Base-by-base conservation (phyloP, 1,140 invertebrate genomes). In the Hirudo medicinalis region DNA sequence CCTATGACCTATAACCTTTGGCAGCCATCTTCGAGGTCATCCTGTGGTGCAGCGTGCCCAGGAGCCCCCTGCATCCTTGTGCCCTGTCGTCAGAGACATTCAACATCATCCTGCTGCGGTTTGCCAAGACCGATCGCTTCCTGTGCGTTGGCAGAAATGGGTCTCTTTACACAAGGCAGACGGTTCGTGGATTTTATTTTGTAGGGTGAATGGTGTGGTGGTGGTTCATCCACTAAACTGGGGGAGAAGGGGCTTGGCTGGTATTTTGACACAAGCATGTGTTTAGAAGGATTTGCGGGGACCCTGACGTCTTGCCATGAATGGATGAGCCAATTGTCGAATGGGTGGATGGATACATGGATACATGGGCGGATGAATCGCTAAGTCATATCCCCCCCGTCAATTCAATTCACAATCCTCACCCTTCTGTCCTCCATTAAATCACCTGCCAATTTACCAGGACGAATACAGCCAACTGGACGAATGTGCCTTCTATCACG, bases 1-100 rank as follows among this genome's bases (percentile, higher is more conserved):
- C 43, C 13, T 49, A 8, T 49, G 9, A 49, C 15, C 11, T 8
- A 8, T 49, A 1, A 49, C 15, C 15, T 17, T 49, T 9, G 43
- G 22, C 67, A 68, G 67, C 67, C 25, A 68, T 68, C 40, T 68
- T 68, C 29, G 67, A 68, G 67, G 67, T 68, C 29, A 36, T 68
- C 20, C 67, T 68, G 8, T 68, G 67, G 67, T 68, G 67, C 27
- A 68, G 67, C 29, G 20, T 68, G 25, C 29, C 67, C 20, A 19
- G 29, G 6, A 36, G 29, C 8, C 67, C 67, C 17, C 67, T 68
- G 25, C 29, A 68, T n/a, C 67, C 67, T 1, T 68, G 67, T 36
- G 9, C 43, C 13, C 67, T 68, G 25, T 68, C 67, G 29, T 27
- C 67, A 11, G 29, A 29, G 29, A 40, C 40, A 11, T 68, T 68